Evolutionary conservation across 1,140 invertebrate genomes (phyloP).

Genomic region (Xylocopa sonorina): DNA sequence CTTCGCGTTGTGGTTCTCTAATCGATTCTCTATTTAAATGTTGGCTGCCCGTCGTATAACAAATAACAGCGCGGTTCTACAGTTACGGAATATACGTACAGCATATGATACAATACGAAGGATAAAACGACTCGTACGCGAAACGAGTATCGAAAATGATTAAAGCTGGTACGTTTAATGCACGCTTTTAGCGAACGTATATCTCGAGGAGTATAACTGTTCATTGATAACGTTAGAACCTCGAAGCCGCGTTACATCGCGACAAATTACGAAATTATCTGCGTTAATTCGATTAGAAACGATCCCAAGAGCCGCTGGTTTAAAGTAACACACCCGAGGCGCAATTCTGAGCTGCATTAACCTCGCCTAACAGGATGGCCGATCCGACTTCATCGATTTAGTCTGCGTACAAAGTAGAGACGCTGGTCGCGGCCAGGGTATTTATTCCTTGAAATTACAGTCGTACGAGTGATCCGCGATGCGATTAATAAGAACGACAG

Average conservation of each 20-base stretch:
- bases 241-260: not conserved
- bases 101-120: no score
- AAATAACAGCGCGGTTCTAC: not conserved
- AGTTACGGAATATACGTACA: not conserved
- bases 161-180: not conserved
- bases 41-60: not conserved
- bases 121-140: no score
- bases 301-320: not conserved
- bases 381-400: not conserved
- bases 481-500: not conserved
- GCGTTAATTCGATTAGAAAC: not conserved
- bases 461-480: not conserved
- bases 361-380: not conserved
- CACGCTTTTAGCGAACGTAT: not conserved
- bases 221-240: not conserved
- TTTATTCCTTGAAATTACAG: not conserved
- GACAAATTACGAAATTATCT: not conserved
- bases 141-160: not conserved
- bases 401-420: no score
- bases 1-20: constrained; percentile 17
- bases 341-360: not conserved
- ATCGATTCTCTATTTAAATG: constrained; percentile 28
- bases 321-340: no score
- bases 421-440: not conserved
- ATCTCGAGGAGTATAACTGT: not conserved